Evolutionary conservation across 2,888 invertebrate genomes (phyloP).

Genomic region (Cataglyphis albicans): DNA sequence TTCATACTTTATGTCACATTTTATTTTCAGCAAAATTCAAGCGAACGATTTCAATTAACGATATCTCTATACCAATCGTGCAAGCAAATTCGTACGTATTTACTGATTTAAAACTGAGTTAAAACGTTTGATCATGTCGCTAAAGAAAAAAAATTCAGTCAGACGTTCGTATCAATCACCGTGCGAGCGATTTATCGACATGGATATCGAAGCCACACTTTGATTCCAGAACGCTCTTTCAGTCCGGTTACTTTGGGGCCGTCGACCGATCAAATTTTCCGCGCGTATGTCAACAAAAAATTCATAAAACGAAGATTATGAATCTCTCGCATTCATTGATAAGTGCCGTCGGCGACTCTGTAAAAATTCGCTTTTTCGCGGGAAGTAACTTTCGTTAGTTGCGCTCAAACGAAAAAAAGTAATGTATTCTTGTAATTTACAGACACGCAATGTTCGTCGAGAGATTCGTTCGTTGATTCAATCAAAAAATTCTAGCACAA

Average conservation of each 20-base stretch:
- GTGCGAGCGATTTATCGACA: conserved; percentile 31
- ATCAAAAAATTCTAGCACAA: neutral
- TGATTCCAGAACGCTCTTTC: conserved; percentile 33
- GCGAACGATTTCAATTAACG: conserved; percentile 29
- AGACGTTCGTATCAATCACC: conserved; percentile 31
- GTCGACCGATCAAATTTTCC: conserved; percentile 43
- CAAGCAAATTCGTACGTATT: conserved; percentile 35
- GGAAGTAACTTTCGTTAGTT: conserved; percentile 17
- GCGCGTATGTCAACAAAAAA: conserved; percentile 40
- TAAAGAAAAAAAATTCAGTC: conserved; percentile 32
- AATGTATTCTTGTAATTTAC: conserved; percentile 26
- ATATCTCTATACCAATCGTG: conserved; percentile 22
- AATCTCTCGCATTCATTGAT: conserved; percentile 40
- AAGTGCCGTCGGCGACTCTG: conserved; percentile 36
- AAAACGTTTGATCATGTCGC: conserved; percentile 47
- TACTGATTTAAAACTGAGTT: conserved; percentile 20
- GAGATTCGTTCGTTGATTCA: too few species aligned
- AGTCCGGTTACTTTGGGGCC: conserved; percentile 24
- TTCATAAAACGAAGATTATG: conserved; percentile 40
- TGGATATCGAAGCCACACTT: conserved; percentile 36
- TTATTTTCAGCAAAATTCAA: conserved; percentile 7
- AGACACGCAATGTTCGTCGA: conserved; percentile 13
- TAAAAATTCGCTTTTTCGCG: conserved; percentile 36
- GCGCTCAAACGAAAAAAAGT: conserved; percentile 37
- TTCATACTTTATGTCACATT: neutral